phyloP scores from a whole-genome alignment of 2,797 vertebrate genomes.

The Arrhamphus sclerolepis region DNA sequence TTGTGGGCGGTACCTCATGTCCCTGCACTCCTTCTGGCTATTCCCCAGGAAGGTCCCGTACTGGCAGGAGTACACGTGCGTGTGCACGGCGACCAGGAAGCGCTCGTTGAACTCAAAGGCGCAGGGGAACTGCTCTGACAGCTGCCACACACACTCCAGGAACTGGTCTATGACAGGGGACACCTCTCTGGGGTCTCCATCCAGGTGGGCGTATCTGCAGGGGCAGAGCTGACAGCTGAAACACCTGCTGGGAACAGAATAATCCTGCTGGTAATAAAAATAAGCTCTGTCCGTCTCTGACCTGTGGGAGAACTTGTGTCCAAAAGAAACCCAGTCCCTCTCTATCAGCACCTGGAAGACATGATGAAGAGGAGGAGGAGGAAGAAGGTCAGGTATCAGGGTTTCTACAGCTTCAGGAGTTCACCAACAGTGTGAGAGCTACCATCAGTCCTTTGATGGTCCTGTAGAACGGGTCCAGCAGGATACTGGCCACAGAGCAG shows the following conservation, averaged over 20 bases:
- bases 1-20: slow-evolving; percentile 83
- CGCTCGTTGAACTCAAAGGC: slow-evolving; percentile 96
- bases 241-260: too few species aligned
- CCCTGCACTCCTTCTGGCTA: slow-evolving; percentile 88
- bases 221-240: not conserved
- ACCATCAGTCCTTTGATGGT: slow-evolving; percentile 95
- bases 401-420: not conserved
- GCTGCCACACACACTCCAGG: slow-evolving; percentile 95
- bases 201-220: slow-evolving; percentile 89
- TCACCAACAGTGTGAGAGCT: slow-evolving; percentile 35
- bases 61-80: slow-evolving; percentile 93
- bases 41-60: slow-evolving; percentile 94
- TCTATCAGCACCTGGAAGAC: slow-evolving; percentile 89
- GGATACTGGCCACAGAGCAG: slow-evolving; percentile 91
- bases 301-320: slow-evolving; percentile 99
- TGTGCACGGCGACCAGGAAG: slow-evolving; percentile 89
- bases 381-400: not conserved
- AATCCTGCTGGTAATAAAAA: too few species aligned
- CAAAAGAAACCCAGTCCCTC: slow-evolving; percentile 96
- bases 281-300: too few species aligned
- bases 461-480: slow-evolving; percentile 92
- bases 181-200: slow-evolving; percentile 93
- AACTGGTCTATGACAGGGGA: slow-evolving; percentile 96
- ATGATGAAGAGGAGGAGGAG: slow-evolving; percentile 30
- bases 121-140: slow-evolving; percentile 94